These are phyloP conservation scores for Drosophila heteroneura DNA, from an alignment of 2,888 invertebrate genomes.

Conservation along the genomic window DNA sequence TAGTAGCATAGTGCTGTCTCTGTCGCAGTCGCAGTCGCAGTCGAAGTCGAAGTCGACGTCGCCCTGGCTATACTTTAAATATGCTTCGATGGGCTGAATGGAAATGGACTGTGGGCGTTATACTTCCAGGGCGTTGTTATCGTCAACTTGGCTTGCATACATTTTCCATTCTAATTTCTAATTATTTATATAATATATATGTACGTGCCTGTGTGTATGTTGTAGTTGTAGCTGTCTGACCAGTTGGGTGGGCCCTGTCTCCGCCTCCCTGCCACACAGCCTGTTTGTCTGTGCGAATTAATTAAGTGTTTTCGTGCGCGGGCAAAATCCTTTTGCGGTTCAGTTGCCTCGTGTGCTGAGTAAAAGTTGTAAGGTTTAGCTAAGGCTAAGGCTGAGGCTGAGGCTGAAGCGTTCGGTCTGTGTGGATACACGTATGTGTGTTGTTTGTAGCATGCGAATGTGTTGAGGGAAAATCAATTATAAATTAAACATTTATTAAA, in stretches of 20 bases:
- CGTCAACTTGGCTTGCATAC: slow-evolving; percentile 67
- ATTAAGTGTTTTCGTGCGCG: slow-evolving; percentile 83
- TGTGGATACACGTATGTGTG: slow-evolving; percentile 16
- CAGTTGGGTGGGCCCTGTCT: slow-evolving; percentile 58
- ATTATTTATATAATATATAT: slow-evolving; percentile 70
- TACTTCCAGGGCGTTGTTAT: slow-evolving; percentile 65
- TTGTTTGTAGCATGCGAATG: slow-evolving; percentile 15
- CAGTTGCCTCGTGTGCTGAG: slow-evolving; percentile 54
- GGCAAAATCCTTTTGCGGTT: slow-evolving; percentile 83
- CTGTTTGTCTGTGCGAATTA: slow-evolving; percentile 81
- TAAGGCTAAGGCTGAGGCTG: slow-evolving; percentile 30
- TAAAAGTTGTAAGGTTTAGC: slow-evolving; percentile 57
- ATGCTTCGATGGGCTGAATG: slow-evolving; percentile 28
- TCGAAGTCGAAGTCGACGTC: slow-evolving; percentile 7
- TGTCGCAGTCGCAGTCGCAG: slow-evolving; percentile 10
- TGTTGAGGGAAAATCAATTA: slow-evolving; percentile 71
- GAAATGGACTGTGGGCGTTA: slow-evolving; percentile 44
- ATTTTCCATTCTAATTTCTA: slow-evolving; percentile 82
- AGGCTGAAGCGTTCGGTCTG: slow-evolving; percentile 19
- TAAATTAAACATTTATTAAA: slow-evolving; percentile 81
- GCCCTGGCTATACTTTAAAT: slow-evolving; percentile 50
- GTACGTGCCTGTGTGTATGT: slow-evolving; percentile 24
- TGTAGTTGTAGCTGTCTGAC: slow-evolving; percentile 59
- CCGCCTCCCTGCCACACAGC: slow-evolving; percentile 19
- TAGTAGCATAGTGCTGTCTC: slow-evolving; percentile 33